These are phyloP conservation scores for Callinectes sapidus DNA, from an alignment of 2,888 invertebrate species.

Conservation along the genomic window DNA sequence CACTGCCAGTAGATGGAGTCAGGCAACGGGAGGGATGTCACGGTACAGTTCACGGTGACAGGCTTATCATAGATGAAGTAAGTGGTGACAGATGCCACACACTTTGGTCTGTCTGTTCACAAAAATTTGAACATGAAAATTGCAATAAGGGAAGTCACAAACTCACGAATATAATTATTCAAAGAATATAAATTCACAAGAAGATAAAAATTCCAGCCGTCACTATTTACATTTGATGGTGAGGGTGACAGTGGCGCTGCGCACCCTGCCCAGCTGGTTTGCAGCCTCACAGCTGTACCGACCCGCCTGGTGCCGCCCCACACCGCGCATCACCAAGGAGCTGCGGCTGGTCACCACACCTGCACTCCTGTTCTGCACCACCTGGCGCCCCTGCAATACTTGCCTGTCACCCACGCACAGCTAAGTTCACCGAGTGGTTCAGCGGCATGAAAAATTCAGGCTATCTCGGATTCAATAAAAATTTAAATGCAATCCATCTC, in stretches of 20 bases:
- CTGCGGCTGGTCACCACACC: conserved; percentile 63
- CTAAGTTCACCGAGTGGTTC: too few species aligned
- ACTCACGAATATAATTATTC: background rate
- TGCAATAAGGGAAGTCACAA: background rate
- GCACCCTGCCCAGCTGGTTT: conserved; percentile 58
- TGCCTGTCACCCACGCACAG: background rate
- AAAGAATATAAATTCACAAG: background rate
- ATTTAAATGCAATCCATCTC: too few species aligned
- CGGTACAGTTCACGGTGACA: conserved; percentile 69
- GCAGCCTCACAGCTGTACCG: conserved; percentile 58
- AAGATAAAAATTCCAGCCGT: background rate
- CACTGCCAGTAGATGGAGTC: conserved; percentile 68
- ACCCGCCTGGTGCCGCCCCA: conserved; percentile 53
- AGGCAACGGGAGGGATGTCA: conserved; percentile 68
- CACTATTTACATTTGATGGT: conserved; percentile 53
- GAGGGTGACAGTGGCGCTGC: conserved; percentile 57
- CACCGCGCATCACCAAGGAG: conserved; percentile 60
- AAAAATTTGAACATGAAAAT: background rate
- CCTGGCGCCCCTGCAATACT: conserved; percentile 19
- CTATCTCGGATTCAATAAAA: too few species aligned
- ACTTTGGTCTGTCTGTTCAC: conserved; percentile 67
- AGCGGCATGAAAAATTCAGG: too few species aligned
- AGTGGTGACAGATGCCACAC: conserved; percentile 66
- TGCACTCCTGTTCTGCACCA: conserved; percentile 43
- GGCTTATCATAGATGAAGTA: conserved; percentile 72